Percentiles rank a stretch among this genome's conserved stretches.
Evolutionary conservation across 2,888 invertebrate genomes (phyloP).

Genomic region (Notodonta ziczac): DNA sequence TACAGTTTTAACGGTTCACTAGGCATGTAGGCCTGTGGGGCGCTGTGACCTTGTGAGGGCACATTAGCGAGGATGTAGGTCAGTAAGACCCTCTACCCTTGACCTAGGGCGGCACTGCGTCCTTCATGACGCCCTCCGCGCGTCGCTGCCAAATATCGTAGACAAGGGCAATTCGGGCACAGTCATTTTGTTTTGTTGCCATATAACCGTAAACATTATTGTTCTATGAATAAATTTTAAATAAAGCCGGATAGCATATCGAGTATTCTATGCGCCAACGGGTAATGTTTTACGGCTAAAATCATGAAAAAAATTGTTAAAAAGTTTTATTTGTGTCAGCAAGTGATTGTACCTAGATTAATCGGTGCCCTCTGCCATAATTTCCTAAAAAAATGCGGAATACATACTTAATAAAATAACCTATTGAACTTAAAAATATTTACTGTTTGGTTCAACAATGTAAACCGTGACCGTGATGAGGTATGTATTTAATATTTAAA

Average conservation of each 20-base stretch:
- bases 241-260: conserved; percentile 10
- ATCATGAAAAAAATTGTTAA: too few species aligned
- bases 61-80: conserved; percentile 74
- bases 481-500: too few species aligned
- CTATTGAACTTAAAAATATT: too few species aligned
- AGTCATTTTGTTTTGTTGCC: conserved; percentile 17
- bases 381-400: too few species aligned
- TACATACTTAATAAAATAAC: too few species aligned
- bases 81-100: conserved; percentile 73
- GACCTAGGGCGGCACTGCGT: conserved; percentile 70
- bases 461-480: too few species aligned
- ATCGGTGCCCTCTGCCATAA: too few species aligned
- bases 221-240: conserved; percentile 3
- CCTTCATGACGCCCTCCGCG: conserved; percentile 60
- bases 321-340: too few species aligned
- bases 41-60: conserved; percentile 62
- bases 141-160: conserved; percentile 54
- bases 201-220: conserved; percentile 11
- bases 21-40: conserved; percentile 50
- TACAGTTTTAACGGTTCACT: conserved; percentile 47
- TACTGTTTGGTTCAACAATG: too few species aligned
- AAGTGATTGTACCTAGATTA: too few species aligned
- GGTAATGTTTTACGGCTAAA: too few species aligned
- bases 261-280: background rate
- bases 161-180: conserved; percentile 56